phyloP scores from a whole-genome alignment of 2,113 vertebrate genomes.

The Sebastes schlegelii region DNA sequence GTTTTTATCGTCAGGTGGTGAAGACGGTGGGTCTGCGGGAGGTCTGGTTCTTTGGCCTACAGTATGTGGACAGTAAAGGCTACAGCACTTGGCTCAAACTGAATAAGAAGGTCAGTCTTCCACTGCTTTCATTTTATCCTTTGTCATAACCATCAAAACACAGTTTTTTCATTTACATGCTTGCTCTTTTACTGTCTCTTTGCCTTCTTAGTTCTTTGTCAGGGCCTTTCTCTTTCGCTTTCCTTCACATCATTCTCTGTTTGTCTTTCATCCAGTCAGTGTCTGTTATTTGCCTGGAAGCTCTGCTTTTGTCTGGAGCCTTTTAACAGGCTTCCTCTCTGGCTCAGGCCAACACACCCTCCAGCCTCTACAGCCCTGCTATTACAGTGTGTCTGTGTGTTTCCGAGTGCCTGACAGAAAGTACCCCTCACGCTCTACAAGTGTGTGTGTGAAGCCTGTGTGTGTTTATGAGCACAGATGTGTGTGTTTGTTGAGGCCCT shows the following conservation, averaged over 20 bases:
- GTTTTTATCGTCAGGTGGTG: slow-evolving; percentile 88
- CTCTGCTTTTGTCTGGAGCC: slow-evolving; percentile 17
- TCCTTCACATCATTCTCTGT: neutral
- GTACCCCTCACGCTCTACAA: neutral
- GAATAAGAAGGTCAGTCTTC: slow-evolving; percentile 93
- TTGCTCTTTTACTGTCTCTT: neutral
- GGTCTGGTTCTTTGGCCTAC: slow-evolving; percentile 98
- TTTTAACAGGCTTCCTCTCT: slow-evolving; percentile 50
- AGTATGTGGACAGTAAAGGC: slow-evolving; percentile 97
- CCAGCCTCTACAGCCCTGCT: neutral
- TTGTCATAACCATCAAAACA: neutral
- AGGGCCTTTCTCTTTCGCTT: neutral
- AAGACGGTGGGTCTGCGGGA: slow-evolving; percentile 98
- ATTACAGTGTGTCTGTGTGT: slow-evolving; percentile 6
- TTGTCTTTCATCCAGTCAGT: neutral
- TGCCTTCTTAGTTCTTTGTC: neutral
- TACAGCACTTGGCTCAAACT: slow-evolving; percentile 98
- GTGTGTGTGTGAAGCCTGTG: slow-evolving; percentile 10
- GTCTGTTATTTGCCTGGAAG: slow-evolving; percentile 14
- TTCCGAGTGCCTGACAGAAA: neutral
- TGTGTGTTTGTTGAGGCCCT: slow-evolving; percentile 11
- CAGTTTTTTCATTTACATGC: neutral
- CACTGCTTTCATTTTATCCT: neutral
- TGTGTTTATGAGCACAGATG: slow-evolving; percentile 13
- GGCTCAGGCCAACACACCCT: slow-evolving; percentile 15